These are phyloP conservation scores for Drosophila buzzatii DNA, from an alignment of 2,888 invertebrate species.

Conservation along the genomic window DNA sequence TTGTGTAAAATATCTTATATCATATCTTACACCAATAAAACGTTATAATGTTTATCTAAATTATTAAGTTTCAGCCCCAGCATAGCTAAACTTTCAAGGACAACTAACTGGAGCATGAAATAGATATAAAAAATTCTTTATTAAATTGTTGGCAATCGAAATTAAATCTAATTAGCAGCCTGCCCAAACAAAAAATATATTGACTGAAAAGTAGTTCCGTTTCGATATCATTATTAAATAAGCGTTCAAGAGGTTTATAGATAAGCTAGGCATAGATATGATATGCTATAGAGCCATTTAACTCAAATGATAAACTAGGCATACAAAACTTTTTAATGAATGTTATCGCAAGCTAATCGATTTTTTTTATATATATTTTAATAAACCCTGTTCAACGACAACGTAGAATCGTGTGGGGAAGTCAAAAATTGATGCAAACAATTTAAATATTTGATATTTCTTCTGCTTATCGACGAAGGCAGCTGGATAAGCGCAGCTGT, in stretches of 20 bases:
- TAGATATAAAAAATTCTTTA: conserved; percentile 19
- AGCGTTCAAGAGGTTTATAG: conserved; percentile 21
- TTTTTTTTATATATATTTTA: conserved; percentile 5
- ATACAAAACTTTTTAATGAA: not conserved
- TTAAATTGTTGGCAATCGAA: conserved; percentile 27
- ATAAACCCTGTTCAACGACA: conserved; percentile 2
- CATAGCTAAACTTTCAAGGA: conserved; percentile 25
- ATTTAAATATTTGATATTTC: conserved; percentile 33
- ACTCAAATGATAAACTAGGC: conserved; percentile 4
- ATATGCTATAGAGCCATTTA: conserved; percentile 9
- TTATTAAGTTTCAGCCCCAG: conserved; percentile 7
- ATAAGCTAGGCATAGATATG: conserved; percentile 37
- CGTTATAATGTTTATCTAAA: conserved; percentile 38
- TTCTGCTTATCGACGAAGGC: conserved; percentile 28
- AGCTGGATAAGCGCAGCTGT: conserved; percentile 57
- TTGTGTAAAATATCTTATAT: conserved; percentile 2
- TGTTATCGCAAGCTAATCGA: conserved; percentile 25
- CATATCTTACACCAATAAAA: conserved; percentile 13
- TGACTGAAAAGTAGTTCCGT: conserved; percentile 10
- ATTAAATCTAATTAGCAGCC: conserved; percentile 12
- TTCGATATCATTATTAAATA: conserved; percentile 21
- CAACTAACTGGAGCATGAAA: conserved; percentile 2
- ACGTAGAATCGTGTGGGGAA: conserved; percentile 9
- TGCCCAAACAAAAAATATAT: not conserved
- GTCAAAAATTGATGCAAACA: not conserved